Evolutionary conservation across 2,113 vertebrate genomes (phyloP).

Genomic region (Laterallus jamaicensis): DNA sequence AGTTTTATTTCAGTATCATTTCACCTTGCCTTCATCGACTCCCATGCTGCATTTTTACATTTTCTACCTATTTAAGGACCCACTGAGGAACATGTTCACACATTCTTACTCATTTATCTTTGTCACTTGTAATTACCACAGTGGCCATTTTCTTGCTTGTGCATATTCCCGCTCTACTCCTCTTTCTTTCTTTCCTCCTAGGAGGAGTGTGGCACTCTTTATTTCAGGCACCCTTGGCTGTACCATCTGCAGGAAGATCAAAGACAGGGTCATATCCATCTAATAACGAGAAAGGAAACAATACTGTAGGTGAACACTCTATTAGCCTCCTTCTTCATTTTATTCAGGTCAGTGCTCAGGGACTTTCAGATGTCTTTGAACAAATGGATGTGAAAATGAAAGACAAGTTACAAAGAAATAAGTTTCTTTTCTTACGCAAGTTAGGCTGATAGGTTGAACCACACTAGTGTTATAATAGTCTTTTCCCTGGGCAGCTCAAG

Average conservation of each 20-base stretch:
- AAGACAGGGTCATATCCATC: conserved; percentile 63
- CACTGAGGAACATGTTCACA: conserved; percentile 52
- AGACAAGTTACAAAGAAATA: conserved; percentile 65
- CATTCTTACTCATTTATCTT: conserved; percentile 66
- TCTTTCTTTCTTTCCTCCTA: conserved; percentile 54
- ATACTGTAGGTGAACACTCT: conserved; percentile 57
- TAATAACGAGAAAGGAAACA: conserved; percentile 65
- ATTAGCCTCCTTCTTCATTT: conserved; percentile 46
- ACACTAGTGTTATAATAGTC: conserved; percentile 33
- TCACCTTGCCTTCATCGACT: conserved; percentile 54
- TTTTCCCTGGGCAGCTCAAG: conserved; percentile 40
- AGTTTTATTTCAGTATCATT: conserved; percentile 54
- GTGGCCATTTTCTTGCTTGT: conserved; percentile 31
- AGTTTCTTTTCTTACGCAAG: conserved; percentile 62
- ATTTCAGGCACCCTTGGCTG: conserved; percentile 45
- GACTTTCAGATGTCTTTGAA: conserved; percentile 58
- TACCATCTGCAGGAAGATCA: conserved; percentile 63
- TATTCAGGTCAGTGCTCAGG: conserved; percentile 40
- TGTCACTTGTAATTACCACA: conserved; percentile 67
- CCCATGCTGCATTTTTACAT: conserved; percentile 33
- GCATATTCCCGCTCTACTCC: neutral
- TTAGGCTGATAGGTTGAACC: conserved; percentile 48
- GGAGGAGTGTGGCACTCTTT: conserved; percentile 37
- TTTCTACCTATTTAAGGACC: conserved; percentile 59
- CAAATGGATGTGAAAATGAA: conserved; percentile 70